phyloP scores from a whole-genome alignment of 2,797 vertebrate genomes.

The Callimico goeldii region DNA sequence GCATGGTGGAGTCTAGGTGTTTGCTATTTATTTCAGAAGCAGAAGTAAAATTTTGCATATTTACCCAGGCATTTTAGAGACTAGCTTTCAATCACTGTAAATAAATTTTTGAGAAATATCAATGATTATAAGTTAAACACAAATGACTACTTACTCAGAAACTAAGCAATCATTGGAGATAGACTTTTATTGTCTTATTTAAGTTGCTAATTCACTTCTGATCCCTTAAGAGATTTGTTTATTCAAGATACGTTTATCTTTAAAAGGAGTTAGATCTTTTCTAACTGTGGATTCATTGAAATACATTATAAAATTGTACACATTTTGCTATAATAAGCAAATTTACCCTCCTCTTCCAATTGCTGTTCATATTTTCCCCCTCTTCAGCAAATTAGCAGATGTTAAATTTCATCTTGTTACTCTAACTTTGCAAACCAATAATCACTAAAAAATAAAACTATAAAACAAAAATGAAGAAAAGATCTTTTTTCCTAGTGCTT shows the following conservation, averaged over 20 bases:
- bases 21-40: background rate
- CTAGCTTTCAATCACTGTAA: conserved; percentile 1
- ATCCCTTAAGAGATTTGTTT: background rate
- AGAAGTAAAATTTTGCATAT: background rate
- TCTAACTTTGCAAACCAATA: conserved; percentile 39
- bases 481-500: background rate
- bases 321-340: conserved; percentile 3
- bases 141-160: background rate
- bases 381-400: conserved; percentile 7
- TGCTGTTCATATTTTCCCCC: background rate
- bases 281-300: background rate
- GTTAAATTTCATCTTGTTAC: conserved; percentile 28
- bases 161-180: background rate
- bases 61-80: background rate
- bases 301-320: background rate
- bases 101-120: background rate
- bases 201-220: background rate
- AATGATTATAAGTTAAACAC: background rate
- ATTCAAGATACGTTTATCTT: conserved; percentile 21
- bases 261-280: background rate
- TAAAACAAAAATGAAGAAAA: background rate
- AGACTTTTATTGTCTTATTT: background rate
- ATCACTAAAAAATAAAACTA: background rate
- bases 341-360: background rate
- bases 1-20: background rate